Conservation (phyloP, 2,113 vertebrate species). For the Progne subis region DNA sequence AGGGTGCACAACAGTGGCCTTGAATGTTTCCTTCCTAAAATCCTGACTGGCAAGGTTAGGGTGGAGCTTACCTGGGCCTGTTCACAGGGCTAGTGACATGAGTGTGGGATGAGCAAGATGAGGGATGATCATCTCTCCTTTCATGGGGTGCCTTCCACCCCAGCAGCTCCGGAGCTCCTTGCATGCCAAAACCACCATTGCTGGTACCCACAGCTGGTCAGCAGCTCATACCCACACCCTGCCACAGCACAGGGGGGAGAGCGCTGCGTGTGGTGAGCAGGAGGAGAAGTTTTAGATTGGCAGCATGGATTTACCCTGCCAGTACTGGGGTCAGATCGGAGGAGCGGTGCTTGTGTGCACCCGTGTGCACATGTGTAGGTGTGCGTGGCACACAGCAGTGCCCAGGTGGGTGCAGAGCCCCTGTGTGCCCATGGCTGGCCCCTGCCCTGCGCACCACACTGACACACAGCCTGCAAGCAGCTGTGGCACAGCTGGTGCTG, state of each 20-base stretch:
- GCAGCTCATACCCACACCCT: not conserved
- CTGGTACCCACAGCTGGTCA: rapidly evolving
- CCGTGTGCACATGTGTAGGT: rapidly evolving
- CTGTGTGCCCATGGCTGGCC: not conserved
- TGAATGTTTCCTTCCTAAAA: not conserved
- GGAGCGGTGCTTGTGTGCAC: rapidly evolving
- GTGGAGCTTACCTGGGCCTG: rapidly evolving
- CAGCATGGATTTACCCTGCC: not conserved
- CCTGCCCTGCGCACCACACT: not conserved
- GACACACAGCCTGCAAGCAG: not conserved
- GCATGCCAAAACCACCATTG: rapidly evolving
- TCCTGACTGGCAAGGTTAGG: not conserved
- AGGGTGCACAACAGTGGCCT: not conserved
- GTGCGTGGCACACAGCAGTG: not conserved
- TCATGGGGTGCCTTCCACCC: not conserved
- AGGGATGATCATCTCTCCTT: not conserved
- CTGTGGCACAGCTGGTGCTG: not conserved
- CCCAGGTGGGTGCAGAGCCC: not conserved
- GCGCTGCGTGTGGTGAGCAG: not conserved
- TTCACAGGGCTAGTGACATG: not conserved
- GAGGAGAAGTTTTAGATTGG: not conserved
- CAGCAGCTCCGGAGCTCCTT: not conserved
- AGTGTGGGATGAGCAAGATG: not conserved
- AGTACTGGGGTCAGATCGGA: not conserved
- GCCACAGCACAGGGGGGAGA: not conserved